A percentile compares a stretch with the other conserved stretches of the same genome.
Conservation (phyloP, 2,888 invertebrate genomes). For the Torymus auratus region DNA sequence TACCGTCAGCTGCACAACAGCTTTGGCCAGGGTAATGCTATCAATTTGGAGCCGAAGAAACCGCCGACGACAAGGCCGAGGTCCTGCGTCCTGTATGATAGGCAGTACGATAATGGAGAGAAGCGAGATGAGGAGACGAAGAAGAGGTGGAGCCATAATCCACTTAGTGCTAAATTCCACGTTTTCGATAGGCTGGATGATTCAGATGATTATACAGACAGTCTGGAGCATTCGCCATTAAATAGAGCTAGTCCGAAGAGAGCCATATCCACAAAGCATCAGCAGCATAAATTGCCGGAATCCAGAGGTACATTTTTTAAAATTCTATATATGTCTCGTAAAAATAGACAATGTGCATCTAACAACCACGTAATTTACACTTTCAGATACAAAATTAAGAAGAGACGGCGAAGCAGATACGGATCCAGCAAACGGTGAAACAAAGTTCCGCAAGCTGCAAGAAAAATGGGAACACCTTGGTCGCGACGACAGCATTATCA, state of each 20-base stretch:
- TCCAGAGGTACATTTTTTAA: conserved; percentile 31
- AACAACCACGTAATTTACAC: too few relatives aligned
- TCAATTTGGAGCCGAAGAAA: conserved; percentile 55
- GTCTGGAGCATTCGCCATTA: conserved; percentile 81
- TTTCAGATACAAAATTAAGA: conserved; percentile 46
- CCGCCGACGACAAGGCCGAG: conserved; percentile 79
- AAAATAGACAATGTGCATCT: too few relatives aligned
- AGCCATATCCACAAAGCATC: conserved; percentile 24
- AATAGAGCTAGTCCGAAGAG: conserved; percentile 60
- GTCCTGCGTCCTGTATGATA: conserved; percentile 82
- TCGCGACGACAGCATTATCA: conserved; percentile 28
- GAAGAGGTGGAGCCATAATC: conserved; percentile 85
- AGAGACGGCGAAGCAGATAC: conserved; percentile 64
- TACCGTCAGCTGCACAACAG: conserved; percentile 86
- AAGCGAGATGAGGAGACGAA: conserved; percentile 78
- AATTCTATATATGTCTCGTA: background rate
- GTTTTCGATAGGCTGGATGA: conserved; percentile 85
- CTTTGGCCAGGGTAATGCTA: conserved; percentile 79
- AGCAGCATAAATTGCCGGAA: conserved; percentile 42
- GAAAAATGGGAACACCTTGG: conserved; percentile 85
- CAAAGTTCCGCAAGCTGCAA: conserved; percentile 86
- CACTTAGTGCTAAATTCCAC: conserved; percentile 83
- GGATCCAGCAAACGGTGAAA: conserved; percentile 77
- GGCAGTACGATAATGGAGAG: conserved; percentile 77
- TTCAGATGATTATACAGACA: conserved; percentile 85